Evolutionary conservation across 2,113 vertebrate genomes (phyloP).

Genomic region (Oryzias javanicus): DNA sequence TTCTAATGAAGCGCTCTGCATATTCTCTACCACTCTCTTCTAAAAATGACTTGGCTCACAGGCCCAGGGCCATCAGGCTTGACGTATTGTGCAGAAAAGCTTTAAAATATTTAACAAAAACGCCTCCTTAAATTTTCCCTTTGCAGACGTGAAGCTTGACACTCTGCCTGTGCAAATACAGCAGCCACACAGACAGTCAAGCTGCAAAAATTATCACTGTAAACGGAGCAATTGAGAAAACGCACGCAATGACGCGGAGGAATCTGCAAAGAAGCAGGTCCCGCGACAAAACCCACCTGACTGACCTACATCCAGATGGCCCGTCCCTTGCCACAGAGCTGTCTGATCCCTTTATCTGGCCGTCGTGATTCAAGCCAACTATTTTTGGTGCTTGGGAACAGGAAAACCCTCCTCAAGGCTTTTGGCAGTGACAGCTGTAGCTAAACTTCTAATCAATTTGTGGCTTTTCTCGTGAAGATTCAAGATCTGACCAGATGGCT

Average conservation of each 20-base stretch:
- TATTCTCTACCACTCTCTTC: constrained; percentile 64
- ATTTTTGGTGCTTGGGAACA: constrained; percentile 32
- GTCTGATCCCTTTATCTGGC: constrained; percentile 34
- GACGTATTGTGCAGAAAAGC: constrained; percentile 69
- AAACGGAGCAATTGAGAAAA: constrained; percentile 32
- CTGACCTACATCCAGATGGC: constrained; percentile 34
- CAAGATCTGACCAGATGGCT: constrained; percentile 70
- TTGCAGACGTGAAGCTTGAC: constrained; percentile 48
- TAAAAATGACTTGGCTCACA: constrained; percentile 74
- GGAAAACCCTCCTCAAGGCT: constrained; percentile 48
- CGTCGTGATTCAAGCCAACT: constrained; percentile 24
- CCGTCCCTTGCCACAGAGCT: constrained; percentile 24
- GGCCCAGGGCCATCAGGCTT: constrained; percentile 66
- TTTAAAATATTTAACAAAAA: constrained; percentile 80
- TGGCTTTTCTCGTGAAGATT: constrained; percentile 63
- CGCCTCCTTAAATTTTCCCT: constrained; percentile 68
- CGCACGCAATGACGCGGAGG: constrained; percentile 34
- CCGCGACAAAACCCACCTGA: constrained; percentile 30
- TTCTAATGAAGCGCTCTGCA: constrained; percentile 76
- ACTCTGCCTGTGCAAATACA: constrained; percentile 27
- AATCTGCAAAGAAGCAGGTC: constrained; percentile 12
- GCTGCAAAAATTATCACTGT: constrained; percentile 27
- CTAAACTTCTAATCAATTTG: constrained; percentile 71
- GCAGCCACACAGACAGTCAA: constrained; percentile 30
- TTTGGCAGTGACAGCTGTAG: constrained; percentile 66